These are phyloP conservation scores for Chloebia gouldiae DNA, from an alignment of 2,113 vertebrate species.

Conservation along the genomic window DNA sequence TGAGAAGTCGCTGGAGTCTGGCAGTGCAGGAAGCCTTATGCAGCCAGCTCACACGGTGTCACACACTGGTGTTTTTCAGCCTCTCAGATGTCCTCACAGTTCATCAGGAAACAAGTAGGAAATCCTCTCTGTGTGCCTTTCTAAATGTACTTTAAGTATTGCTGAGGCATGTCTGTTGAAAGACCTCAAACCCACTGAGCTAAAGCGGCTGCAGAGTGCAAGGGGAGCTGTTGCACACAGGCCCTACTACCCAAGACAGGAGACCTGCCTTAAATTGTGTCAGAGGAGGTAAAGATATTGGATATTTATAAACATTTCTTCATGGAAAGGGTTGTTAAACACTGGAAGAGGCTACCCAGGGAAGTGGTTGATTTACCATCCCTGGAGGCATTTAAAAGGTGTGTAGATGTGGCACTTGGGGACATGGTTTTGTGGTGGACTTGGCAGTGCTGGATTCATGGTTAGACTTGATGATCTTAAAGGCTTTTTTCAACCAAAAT, in stretches of 20 bases:
- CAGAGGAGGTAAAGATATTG: not conserved
- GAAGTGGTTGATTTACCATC: not conserved
- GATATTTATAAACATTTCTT: not conserved
- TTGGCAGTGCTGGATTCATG: not conserved
- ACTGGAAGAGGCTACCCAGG: not conserved
- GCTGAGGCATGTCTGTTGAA: not conserved
- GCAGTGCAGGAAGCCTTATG: not conserved
- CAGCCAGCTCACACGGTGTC: not conserved
- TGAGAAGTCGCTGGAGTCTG: not conserved
- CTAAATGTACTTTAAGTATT: not conserved
- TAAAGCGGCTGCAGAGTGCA: not conserved
- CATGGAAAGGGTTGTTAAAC: not conserved
- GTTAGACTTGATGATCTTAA: not conserved
- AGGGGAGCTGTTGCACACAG: not conserved
- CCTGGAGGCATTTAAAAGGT: not conserved
- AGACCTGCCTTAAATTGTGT: not conserved
- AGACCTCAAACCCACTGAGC: not conserved
- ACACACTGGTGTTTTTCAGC: not conserved
- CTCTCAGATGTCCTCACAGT: not conserved
- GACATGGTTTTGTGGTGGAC: not conserved
- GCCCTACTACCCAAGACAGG: fast-evolving
- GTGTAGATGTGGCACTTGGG: not conserved
- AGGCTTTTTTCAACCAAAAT: not conserved
- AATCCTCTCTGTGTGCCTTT: not conserved
- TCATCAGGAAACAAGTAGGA: not conserved